Evolutionary conservation across 2,113 vertebrate species (phyloP).

Genomic region (Ptyas mucosa): DNA sequence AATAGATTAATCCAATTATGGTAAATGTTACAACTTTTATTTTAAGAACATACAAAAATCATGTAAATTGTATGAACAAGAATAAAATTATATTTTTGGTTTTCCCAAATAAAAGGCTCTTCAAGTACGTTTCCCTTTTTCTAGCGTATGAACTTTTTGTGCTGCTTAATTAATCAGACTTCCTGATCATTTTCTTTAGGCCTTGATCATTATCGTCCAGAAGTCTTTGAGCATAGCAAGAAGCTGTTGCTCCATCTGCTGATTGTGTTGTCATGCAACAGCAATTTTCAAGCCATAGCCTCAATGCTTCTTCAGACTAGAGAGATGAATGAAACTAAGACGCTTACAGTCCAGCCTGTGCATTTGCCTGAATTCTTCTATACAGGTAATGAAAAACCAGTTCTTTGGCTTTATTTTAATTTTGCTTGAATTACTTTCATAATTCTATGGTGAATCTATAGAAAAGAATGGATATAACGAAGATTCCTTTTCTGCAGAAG

Average conservation of each 20-base stretch:
- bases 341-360: constrained; percentile 87
- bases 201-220: constrained; percentile 94
- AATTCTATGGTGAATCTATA: neutral
- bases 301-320: constrained; percentile 92
- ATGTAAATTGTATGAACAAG: constrained; percentile 2
- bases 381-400: constrained; percentile 74
- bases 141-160: constrained; percentile 56
- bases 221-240: constrained; percentile 98
- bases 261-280: constrained; percentile 92
- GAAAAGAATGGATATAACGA: neutral
- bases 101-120: neutral
- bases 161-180: constrained; percentile 38
- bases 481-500: neutral
- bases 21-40: neutral
- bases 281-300: constrained; percentile 91
- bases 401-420: neutral
- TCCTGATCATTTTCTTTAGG: constrained; percentile 70
- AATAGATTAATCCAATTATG: neutral
- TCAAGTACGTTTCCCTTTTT: constrained; percentile 48
- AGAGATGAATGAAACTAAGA: constrained; percentile 91
- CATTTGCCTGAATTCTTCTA: constrained; percentile 88
- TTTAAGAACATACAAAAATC: neutral
- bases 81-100: neutral
- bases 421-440: neutral
- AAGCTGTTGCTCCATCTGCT: constrained; percentile 92